Base-by-base conservation (phyloP, 2,797 vertebrate species). In the Semaprochilodus insignis region DNA sequence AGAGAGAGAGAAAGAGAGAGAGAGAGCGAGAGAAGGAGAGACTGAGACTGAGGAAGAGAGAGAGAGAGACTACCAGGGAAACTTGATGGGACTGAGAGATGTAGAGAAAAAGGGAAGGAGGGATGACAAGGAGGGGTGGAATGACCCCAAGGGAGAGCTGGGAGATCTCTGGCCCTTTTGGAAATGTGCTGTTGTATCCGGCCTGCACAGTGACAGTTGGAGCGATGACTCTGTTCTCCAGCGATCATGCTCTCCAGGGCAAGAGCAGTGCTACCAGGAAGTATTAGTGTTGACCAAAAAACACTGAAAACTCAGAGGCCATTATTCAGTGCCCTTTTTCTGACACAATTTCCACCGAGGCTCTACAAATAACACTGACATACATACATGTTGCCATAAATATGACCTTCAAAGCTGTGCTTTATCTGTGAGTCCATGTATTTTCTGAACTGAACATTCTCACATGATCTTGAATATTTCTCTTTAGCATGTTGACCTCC, bases 361-460 rank as follows among this genome's bases (percentile, higher is more conserved):
- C 36, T 84, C 73, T 62, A 48, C 71, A 63, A 80, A 76, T 67
- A 83, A 31, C 48, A 74, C 76, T 67, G 23, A 54, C 71, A 77
- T 54, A 21, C 66, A 23, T 71, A 23, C 44, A 71, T 31, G 23
- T 69, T 65, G 67, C 69, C 65, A 72, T 71, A 54, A 67, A 65
- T 69, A 52, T 85, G 78, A 87, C 83, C 83, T 73, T 84, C 60
- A 51, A 31, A 51, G 65, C 52, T 74, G 85, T 70, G 87, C 82
- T 86, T 60, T 80, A 16, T 69, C 71, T 86, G 76, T 82, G 76
- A 73, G 59, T 54, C n/a, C 48, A 44, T 86, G 65, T 74, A 86
- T 83, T 73, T 87, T n/a, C 77, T 44, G 10, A 27, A 48, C 88
- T 84, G 81, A 78, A 88, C 85, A 84, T 90, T 91, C 88, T 92